Base-by-base conservation (phyloP, 2,888 invertebrate genomes). In the Sarcophaga carnaria region DNA sequence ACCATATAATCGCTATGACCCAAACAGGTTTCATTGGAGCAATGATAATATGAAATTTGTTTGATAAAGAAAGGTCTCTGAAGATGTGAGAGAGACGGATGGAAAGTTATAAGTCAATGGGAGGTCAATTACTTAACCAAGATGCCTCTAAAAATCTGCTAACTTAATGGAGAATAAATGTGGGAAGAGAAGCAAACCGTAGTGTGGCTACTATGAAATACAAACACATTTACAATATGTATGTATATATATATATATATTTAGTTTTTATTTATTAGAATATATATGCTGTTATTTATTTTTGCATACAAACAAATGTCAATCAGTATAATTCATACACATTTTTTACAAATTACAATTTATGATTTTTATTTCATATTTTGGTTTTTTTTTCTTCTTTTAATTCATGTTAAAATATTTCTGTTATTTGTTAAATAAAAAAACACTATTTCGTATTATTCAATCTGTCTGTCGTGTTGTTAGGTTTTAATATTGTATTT, bases 201-300 rank as follows among this genome's bases (percentile, higher is more conserved):
- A 37, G 8, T 37, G 8, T 0, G 8, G 3, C 8, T 37, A 10
- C 10, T 37, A 37, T 8, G 10, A 37, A 37, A 37, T 8, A 37
- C 37, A 37, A 37, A 37, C 37, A 37, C 37, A 37, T 37, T 37
- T 37, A 37, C 37, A 37, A 37, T 2, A 37, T 10, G 2, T 37
- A 10, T 37, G 8, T 37, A 37, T 37, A 10, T 37, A 8, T 37
- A 37, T 37, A 37, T 62, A 2, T 62, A 72, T 54, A 60, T 54
- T 49, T 76, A 47, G 66, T 72, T 60, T 69, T 72, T 77, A 76
- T 86, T 86, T 83, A 83, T 83, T 86, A 83, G 83, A 83, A 86
- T 86, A 86, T 86, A 86, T 81, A 75, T 79, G 77, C 64, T 67
- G 79, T 79, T 79, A 71, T 81, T 37, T 37, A 37, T 37, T 8